Evolutionary conservation across 2,113 vertebrate genomes (phyloP), one percentile per base, ranked within the genome.

Genomic region (Thalassarche chlororhynchos): DNA sequence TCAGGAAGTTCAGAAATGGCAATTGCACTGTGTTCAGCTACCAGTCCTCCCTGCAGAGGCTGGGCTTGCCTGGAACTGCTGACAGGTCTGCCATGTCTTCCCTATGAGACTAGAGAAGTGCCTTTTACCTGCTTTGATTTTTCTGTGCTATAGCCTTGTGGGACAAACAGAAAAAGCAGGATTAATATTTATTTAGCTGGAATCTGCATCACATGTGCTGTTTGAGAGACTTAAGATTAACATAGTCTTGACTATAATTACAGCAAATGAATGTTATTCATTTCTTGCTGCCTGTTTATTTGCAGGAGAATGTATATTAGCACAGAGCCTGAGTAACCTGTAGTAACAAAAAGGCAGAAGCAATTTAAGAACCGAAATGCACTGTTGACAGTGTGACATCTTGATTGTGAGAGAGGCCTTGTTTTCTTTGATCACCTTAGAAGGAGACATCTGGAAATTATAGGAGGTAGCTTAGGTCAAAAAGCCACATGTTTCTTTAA

Each of bases 401-500:
- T 90, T 97, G 95, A 92, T 97, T 97, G 95, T 92, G 81, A 93
- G 89, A 94, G 96, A 88, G 95, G 96, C 89, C 95, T 97, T 93
- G 51, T 87, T 84, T 95, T 76, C 96, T 98, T 97, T 98, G 97
- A 97, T 97, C 97, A 87, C 82, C 55, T 96, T 76, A 76, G 62
- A 17, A 90, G 52, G 77, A 94, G 95, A 83, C 97, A 96, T 97
- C 97, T 97, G 97, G 97, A 98, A 98, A 96, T 97, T 97, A 94
- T 93, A 97, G 97, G 93, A 97, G 97, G 94, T 96, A 97, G 83
- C 74, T 93, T 76, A 94, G 97, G 97, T 98, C 92, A 96, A 95
- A 90, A 91, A 91, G 95, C 80, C 96, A 98, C 94, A 97, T 26
- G 32, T 96, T 97, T 97, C 95, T 98, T 97, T 97, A 96, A 97